Evolutionary conservation across 2,888 invertebrate species (phyloP).

Genomic region (Apantesis nais): DNA sequence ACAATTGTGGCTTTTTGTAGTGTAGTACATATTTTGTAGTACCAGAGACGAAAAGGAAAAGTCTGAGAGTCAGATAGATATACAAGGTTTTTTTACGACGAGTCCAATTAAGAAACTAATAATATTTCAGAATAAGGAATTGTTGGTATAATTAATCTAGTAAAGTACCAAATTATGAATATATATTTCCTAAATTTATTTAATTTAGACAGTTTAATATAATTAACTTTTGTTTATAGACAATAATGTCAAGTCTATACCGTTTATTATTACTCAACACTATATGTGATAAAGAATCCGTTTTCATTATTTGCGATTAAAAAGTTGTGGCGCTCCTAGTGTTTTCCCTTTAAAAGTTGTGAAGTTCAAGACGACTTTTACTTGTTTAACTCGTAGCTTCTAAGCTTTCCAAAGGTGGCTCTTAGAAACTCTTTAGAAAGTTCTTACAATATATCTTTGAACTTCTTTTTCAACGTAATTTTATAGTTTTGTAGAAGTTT

Average conservation of each 20-base stretch:
- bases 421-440: background rate
- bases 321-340: background rate
- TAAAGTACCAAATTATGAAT: background rate
- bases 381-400: background rate
- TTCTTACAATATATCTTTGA: background rate
- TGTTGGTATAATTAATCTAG: constrained; percentile 32
- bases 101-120: constrained; percentile 30
- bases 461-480: background rate
- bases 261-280: too few relatives aligned
- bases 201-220: too few relatives aligned
- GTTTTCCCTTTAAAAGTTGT: background rate
- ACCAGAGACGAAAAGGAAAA: constrained; percentile 86
- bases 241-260: too few relatives aligned
- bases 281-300: background rate
- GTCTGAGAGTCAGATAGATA: constrained; percentile 68
- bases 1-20: constrained; percentile 76
- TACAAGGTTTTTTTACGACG: constrained; percentile 71
- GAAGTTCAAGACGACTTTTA: background rate
- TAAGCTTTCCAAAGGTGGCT: background rate
- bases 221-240: too few relatives aligned
- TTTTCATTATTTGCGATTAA: background rate
- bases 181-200: too few relatives aligned
- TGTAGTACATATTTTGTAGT: constrained; percentile 74
- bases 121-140: constrained; percentile 31
- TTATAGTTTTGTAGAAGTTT: background rate